phyloP scores from a whole-genome alignment of 2,113 vertebrate genomes.

The Speoplatyrhinus poulsoni region DNA sequence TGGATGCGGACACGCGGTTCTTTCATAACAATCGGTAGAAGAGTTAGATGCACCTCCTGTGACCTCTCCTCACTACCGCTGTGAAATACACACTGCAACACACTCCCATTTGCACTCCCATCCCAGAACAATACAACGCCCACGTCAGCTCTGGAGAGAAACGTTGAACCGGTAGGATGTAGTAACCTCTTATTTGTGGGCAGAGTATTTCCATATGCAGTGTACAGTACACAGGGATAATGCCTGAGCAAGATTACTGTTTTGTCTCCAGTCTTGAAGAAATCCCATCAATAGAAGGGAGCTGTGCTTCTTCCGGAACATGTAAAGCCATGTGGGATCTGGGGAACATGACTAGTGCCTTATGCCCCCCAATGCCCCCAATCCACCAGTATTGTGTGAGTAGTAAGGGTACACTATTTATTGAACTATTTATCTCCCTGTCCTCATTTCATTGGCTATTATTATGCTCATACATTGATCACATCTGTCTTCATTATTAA shows the following conservation, averaged over 20 bases:
- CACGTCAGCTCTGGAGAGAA: background rate
- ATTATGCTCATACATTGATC: background rate
- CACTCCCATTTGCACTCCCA: slow-evolving; percentile 7
- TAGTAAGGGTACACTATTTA: too few species aligned
- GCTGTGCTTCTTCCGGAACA: too few species aligned
- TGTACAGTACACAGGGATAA: too few species aligned
- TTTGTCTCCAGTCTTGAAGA: too few species aligned
- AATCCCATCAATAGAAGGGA: too few species aligned
- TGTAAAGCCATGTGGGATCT: too few species aligned
- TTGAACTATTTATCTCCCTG: too few species aligned
- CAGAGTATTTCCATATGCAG: background rate
- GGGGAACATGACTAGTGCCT: too few species aligned
- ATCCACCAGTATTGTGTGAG: too few species aligned
- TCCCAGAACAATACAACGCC: background rate
- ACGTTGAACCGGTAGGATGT: background rate
- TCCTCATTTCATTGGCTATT: too few species aligned
- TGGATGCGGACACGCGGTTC: slow-evolving; percentile 64
- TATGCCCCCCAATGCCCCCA: too few species aligned
- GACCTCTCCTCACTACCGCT: slow-evolving; percentile 58
- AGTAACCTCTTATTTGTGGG: background rate
- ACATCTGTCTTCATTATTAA: background rate
- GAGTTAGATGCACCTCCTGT: slow-evolving; percentile 62
- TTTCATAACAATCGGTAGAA: slow-evolving; percentile 73
- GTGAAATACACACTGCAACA: slow-evolving; percentile 42
- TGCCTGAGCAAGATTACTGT: too few species aligned